phyloP scores from a whole-genome alignment of 2,888 invertebrate genomes.

The Lypha dubia region DNA sequence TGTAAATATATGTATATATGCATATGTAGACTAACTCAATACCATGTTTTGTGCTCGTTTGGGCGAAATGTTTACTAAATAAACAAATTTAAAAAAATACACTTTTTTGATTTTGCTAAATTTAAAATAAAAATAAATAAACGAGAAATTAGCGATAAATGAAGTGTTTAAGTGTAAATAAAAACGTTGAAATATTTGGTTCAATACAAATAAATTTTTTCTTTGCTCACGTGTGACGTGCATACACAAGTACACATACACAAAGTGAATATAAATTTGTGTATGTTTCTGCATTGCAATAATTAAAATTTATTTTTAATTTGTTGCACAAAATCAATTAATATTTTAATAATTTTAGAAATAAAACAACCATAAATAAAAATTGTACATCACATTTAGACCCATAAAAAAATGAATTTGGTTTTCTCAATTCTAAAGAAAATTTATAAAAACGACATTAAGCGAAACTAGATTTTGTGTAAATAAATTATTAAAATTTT shows the following conservation, averaged over 20 bases:
- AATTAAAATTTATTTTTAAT: slow-evolving; percentile 27
- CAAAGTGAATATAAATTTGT: neutral
- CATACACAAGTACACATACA: neutral
- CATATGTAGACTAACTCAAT: neutral
- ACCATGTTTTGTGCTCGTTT: neutral
- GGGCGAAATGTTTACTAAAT: neutral
- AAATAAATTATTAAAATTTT: slow-evolving; percentile 27
- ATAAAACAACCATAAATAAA: slow-evolving; percentile 26
- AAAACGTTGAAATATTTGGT: slow-evolving; percentile 22
- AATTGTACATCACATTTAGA: neutral
- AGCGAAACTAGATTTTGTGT: slow-evolving; percentile 23
- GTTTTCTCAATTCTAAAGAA: neutral
- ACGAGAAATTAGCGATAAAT: neutral
- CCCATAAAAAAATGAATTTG: neutral
- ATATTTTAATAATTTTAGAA: slow-evolving; percentile 29
- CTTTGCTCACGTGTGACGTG: slow-evolving; percentile 10
- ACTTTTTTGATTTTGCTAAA: neutral
- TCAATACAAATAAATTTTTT: neutral
- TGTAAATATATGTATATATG: slow-evolving; percentile 31
- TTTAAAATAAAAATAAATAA: neutral
- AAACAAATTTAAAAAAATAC: neutral
- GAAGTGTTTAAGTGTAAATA: slow-evolving; percentile 47
- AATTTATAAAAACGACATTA: slow-evolving; percentile 17
- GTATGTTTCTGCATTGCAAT: neutral
- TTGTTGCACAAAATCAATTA: slow-evolving; percentile 38